phyloP scores from a whole-genome alignment of 2,888 invertebrate genomes.

The Entomobrya multifasciata region DNA sequence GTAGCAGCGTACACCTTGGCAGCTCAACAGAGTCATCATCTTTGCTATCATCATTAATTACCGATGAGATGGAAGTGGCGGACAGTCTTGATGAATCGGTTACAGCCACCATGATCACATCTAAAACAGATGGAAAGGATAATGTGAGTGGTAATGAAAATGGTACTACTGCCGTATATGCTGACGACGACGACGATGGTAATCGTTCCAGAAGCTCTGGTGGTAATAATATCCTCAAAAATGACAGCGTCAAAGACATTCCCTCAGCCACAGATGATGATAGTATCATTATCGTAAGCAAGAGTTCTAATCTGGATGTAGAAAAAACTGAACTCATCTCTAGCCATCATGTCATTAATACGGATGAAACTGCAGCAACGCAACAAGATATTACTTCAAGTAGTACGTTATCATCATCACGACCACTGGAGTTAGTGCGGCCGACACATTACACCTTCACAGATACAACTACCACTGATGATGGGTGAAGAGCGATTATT shows the following conservation, averaged over 20 bases:
- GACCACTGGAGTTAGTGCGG: conserved; percentile 1
- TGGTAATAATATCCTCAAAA: not conserved
- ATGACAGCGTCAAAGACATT: not conserved
- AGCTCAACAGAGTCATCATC: conserved; percentile 58
- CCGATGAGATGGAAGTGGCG: conserved; percentile 61
- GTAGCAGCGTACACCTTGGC: conserved; percentile 11
- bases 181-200: conserved; percentile 19
- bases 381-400: conserved; percentile 32
- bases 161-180: not conserved
- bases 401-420: conserved; percentile 6
- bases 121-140: conserved; percentile 2
- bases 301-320: conserved; percentile 43
- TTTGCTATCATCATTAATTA: conserved; percentile 48
- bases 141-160: not conserved
- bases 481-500: too few species aligned
- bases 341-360: conserved; percentile 6
- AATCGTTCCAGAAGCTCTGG: conserved; percentile 34
- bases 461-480: not conserved
- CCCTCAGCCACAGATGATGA: conserved; percentile 38
- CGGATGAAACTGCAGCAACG: conserved; percentile 1
- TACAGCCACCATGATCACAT: conserved; percentile 31
- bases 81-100: conserved; percentile 61
- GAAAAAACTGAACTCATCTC: conserved; percentile 25
- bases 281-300: conserved; percentile 57
- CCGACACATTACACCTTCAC: conserved; percentile 4